Base-by-base conservation (phyloP, 1,140 invertebrate species). In the Rhyzopertha dominica region DNA sequence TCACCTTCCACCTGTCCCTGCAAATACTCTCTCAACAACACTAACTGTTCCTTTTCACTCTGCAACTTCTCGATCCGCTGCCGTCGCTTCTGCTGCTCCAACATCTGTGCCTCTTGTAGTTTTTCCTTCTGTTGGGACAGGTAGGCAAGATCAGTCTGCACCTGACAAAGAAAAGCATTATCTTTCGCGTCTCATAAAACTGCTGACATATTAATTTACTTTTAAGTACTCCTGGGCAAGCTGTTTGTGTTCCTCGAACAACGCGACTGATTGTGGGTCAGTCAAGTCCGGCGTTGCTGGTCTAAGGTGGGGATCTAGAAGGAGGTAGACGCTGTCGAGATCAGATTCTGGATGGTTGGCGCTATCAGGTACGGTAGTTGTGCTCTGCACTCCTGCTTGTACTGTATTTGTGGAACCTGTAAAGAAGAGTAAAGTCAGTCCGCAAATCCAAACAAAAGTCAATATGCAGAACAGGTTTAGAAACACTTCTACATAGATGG, bases 181-280 rank as follows among this genome's bases (percentile, higher is more conserved):
- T 35, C 13, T 25, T 30, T n/a, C 1, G 25, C 10, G 12, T 31
- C n/a, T n/a, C n/a, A n/a, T n/a, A n/a, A n/a, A n/a, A n/a, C n/a
- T n/a, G n/a, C n/a, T n/a, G n/a, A n/a, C 5, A 43, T 19, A 37
- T 37, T 45, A 37, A 38, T 59, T 68, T 54, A 82, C 79, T 62
- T 80, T 81, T 19, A 83, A 75, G 67, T 84, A 85, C 65, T 85
- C 81, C 60, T 82, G 76, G 24, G 80, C 80, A 50, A 91, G 75
- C 61, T 82, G 75, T 56, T 87, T 87, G 63, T 94, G 90, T 53
- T 90, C 84, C 41, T 91, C 78, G 68, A 87, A 94, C 43, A 94
- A 87, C 42, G 80, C 68, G 56, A 85, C 75, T 23, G 89, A 93
- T 63, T 85, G 79, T 17, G 81, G 74, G 65, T 84, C 85, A 40